phyloP scores from a whole-genome alignment of 2,113 vertebrate species.

The Nansenia antarctica region DNA sequence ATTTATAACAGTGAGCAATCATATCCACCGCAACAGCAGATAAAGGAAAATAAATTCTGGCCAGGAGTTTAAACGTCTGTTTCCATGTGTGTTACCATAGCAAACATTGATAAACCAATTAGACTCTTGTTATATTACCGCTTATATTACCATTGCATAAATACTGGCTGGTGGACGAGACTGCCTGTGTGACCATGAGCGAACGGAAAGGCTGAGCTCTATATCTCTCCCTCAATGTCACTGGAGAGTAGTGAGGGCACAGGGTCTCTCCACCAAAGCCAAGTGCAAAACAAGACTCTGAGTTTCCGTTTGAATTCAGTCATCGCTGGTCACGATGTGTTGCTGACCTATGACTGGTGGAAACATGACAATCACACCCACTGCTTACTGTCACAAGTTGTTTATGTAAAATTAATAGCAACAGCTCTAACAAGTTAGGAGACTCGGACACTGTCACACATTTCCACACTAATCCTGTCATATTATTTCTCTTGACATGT shows the following conservation, averaged over 20 bases:
- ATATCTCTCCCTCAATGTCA: constrained; percentile 35
- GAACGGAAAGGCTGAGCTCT: constrained; percentile 58
- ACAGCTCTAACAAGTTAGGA: neutral
- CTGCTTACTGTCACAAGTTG: too few relatives aligned
- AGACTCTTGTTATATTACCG: constrained; percentile 61
- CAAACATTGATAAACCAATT: constrained; percentile 80
- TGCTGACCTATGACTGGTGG: neutral
- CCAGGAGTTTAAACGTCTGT: constrained; percentile 71
- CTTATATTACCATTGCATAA: constrained; percentile 68
- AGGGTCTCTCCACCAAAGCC: too few relatives aligned
- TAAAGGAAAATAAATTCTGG: constrained; percentile 71
- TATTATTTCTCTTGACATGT: neutral
- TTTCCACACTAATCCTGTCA: neutral
- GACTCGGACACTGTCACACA: neutral
- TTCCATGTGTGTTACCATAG: constrained; percentile 76
- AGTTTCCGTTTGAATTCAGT: too few relatives aligned
- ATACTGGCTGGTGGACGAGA: constrained; percentile 52
- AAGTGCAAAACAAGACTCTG: too few relatives aligned
- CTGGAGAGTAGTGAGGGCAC: constrained; percentile 29
- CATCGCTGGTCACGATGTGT: neutral
- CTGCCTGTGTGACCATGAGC: constrained; percentile 48
- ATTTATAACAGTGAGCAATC: constrained; percentile 81
- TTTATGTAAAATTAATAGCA: too few relatives aligned
- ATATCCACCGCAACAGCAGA: constrained; percentile 65
- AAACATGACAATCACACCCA: neutral